Conservation (phyloP, 2,113 vertebrate genomes). For the Cyphomyrus discorhynchus region DNA sequence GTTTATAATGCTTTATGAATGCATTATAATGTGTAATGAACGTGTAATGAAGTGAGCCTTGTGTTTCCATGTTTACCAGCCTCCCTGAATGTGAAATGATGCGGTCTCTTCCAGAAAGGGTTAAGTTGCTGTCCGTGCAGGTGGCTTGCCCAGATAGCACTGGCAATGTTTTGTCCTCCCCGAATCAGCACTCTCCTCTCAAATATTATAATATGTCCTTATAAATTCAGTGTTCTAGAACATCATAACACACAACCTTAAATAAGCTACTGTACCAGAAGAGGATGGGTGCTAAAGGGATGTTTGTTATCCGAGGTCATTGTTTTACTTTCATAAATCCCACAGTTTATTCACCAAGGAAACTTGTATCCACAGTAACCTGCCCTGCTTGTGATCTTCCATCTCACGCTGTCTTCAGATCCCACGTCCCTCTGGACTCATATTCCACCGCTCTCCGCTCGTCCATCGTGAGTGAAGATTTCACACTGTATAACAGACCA, state of each 20-base stretch:
- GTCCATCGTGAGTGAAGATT: background rate
- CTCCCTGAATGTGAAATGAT: background rate
- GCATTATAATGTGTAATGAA: background rate
- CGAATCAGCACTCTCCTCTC: background rate
- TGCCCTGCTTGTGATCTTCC: background rate
- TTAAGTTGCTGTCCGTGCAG: background rate
- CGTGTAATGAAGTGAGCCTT: background rate
- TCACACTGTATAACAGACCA: background rate
- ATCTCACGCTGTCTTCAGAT: background rate
- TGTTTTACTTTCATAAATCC: conserved; percentile 1
- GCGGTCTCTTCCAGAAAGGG: background rate
- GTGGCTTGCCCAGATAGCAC: background rate
- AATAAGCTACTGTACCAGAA: background rate
- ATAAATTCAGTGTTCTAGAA: background rate
- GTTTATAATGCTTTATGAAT: background rate
- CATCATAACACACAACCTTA: conserved; percentile 12
- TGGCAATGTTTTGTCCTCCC: background rate
- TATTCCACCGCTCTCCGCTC: background rate
- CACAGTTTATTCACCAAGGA: conserved; percentile 8
- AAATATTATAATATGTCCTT: background rate
- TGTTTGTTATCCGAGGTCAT: background rate
- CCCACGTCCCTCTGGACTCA: background rate
- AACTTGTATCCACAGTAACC: conserved; percentile 4
- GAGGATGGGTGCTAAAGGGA: background rate
- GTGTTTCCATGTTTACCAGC: background rate